Evolutionary conservation across 2,888 invertebrate genomes (phyloP).

Genomic region (Hoplodrina ambigua): DNA sequence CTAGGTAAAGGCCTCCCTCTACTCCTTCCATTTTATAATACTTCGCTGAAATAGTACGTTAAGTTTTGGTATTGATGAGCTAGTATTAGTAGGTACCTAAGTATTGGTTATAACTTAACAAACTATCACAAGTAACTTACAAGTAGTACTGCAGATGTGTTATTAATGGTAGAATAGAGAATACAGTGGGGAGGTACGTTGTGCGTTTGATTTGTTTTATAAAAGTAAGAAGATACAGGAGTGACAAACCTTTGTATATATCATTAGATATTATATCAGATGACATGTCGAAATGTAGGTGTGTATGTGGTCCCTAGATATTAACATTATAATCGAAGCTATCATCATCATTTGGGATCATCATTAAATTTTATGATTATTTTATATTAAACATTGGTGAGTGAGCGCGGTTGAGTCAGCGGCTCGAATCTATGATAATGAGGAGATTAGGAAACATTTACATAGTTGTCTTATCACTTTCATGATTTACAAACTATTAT

Average conservation of each 20-base stretch:
- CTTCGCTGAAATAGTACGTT: too few species aligned
- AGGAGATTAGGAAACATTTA: constrained; percentile 15
- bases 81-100: too few species aligned
- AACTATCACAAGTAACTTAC: too few species aligned
- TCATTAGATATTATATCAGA: neutral
- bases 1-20: too few species aligned
- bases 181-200: neutral
- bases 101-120: too few species aligned
- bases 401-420: neutral
- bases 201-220: neutral
- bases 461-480: constrained; percentile 12
- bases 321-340: constrained; percentile 1
- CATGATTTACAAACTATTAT: constrained; percentile 10
- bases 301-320: neutral
- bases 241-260: neutral
- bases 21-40: too few species aligned
- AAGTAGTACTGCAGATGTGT: too few species aligned
- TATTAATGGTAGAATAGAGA: too few species aligned
- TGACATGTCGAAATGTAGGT: neutral
- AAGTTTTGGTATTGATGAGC: neutral
- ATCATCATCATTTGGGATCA: constrained; percentile 18
- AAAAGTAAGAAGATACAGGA: too few species aligned
- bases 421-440: constrained; percentile 24
- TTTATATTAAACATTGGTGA: constrained; percentile 24
- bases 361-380: constrained; percentile 21